Percentiles rank a stretch among this genome's conserved stretches.
Conservation (phyloP, 2,797 vertebrate species). For the Mallotus villosus region DNA sequence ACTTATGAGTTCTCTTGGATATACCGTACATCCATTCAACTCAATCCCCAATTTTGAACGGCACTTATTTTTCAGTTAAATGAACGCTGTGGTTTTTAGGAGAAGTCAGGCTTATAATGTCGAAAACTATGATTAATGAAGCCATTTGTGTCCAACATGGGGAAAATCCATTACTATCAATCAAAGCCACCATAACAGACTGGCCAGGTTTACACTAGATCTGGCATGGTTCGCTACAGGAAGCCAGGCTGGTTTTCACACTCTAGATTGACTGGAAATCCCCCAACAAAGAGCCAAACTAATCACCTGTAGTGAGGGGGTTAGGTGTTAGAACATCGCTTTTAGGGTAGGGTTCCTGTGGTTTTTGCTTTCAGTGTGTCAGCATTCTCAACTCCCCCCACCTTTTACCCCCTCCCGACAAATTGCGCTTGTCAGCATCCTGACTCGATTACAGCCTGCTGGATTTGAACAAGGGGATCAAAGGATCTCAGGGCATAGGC, state of each 20-base stretch:
- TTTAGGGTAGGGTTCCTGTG: slow-evolving; percentile 28
- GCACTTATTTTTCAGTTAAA: background rate
- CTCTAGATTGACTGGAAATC: slow-evolving; percentile 2
- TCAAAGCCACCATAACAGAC: background rate
- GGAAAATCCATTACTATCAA: background rate
- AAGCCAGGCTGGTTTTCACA: background rate
- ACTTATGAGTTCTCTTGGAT: background rate
- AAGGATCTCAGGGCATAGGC: slow-evolving; percentile 43
- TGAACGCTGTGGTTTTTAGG: background rate
- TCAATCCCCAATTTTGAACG: background rate
- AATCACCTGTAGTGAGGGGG: slow-evolving; percentile 30
- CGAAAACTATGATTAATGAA: background rate
- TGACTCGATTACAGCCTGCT: slow-evolving; percentile 41
- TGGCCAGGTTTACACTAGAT: background rate
- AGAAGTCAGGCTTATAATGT: background rate
- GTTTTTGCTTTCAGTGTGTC: slow-evolving; percentile 40
- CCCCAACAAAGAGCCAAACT: slow-evolving; percentile 1
- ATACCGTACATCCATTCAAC: slow-evolving; percentile 1
- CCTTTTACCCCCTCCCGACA: slow-evolving; percentile 34
- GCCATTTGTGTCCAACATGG: background rate
- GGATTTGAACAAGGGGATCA: slow-evolving; percentile 55
- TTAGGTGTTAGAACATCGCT: slow-evolving; percentile 40
- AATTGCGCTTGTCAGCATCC: slow-evolving; percentile 58
- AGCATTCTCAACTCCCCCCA: slow-evolving; percentile 37
- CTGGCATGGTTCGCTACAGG: background rate